Conservation (phyloP, 2,797 vertebrate genomes). For the Falco biarmicus region DNA sequence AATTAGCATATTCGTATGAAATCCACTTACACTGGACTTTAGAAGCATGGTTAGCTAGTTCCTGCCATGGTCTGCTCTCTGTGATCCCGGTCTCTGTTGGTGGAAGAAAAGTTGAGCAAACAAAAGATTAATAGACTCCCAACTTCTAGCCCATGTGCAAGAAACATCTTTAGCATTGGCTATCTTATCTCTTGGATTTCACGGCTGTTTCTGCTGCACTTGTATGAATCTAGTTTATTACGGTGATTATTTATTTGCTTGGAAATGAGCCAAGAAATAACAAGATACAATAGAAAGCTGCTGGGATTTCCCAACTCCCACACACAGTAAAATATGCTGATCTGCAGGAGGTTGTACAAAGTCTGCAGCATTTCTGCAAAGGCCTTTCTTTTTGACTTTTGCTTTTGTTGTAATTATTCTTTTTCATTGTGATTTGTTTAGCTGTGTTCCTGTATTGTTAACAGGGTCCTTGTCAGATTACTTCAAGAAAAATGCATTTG, state of each 20-base stretch:
- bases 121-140: neutral
- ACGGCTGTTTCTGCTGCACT: neutral
- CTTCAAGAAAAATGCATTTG: neutral
- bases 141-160: neutral
- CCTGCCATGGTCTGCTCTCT: neutral
- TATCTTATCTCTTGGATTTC: neutral
- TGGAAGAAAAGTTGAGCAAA: neutral
- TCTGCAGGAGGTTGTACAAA: conserved; percentile 33
- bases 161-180: neutral
- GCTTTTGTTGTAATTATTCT: neutral
- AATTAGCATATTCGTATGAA: neutral
- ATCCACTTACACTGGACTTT: neutral
- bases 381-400: neutral
- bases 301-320: conserved; percentile 49
- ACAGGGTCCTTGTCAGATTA: neutral
- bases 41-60: neutral
- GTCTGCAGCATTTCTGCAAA: neutral
- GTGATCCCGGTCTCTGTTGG: neutral
- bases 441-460: neutral
- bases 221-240: neutral
- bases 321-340: neutral
- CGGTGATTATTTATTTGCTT: conserved; percentile 6
- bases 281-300: neutral
- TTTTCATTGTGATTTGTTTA: neutral
- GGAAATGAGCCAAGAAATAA: conserved; percentile 22